A percentile compares a stretch with the other conserved stretches of the same genome.
phyloP scores from a whole-genome alignment of 2,888 invertebrate genomes.

The Trichogramma evanescens region DNA sequence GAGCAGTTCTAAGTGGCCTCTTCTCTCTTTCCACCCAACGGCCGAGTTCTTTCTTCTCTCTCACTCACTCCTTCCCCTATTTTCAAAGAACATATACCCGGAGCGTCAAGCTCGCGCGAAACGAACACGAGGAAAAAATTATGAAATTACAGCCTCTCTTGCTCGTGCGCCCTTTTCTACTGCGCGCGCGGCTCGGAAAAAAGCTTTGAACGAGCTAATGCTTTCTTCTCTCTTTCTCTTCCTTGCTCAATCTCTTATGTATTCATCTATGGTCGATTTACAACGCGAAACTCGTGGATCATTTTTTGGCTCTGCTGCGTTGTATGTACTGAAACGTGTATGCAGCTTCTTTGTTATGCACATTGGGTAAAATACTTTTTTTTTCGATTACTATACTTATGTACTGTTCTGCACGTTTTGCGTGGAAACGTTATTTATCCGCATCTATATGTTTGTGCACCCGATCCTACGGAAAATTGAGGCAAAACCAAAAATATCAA shows the following conservation, averaged over 20 bases:
- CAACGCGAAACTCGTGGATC: neutral
- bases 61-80: neutral
- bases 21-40: constrained; percentile 4
- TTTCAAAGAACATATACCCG: neutral
- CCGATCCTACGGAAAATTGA: too few species aligned
- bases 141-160: constrained; percentile 7
- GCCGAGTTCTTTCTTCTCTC: neutral
- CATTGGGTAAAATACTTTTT: too few species aligned
- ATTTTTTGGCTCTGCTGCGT: too few species aligned
- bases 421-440: too few species aligned
- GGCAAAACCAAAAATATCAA: too few species aligned
- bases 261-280: neutral
- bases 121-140: constrained; percentile 6
- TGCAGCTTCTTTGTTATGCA: too few species aligned
- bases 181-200: neutral
- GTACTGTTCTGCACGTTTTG: too few species aligned
- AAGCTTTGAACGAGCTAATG: neutral
- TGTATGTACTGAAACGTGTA: too few species aligned
- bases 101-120: neutral
- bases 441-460: too few species aligned
- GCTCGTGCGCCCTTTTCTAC: neutral
- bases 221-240: neutral
- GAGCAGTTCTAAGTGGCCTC: constrained; percentile 6
- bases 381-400: too few species aligned
- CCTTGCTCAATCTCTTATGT: neutral